These are phyloP conservation scores for Paramisgurnus dabryanus DNA, from an alignment of 2,113 vertebrate species.

Conservation along the genomic window DNA sequence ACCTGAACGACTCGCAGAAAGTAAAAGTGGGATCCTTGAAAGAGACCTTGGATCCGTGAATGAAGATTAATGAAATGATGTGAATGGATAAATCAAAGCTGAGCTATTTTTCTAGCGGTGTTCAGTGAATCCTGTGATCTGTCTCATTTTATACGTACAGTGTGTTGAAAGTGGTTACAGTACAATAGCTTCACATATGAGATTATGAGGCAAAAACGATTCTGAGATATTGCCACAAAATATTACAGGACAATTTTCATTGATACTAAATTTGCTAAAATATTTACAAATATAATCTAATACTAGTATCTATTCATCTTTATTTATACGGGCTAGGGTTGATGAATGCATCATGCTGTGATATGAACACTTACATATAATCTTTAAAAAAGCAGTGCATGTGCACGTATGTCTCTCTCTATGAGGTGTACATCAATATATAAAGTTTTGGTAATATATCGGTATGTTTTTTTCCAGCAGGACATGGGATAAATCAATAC, in stretches of 20 bases:
- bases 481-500: no score
- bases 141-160: constrained; percentile 20
- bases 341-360: no score
- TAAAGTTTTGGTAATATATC: no score
- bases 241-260: not conserved
- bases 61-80: constrained; percentile 52
- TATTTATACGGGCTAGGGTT: no score
- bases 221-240: not conserved
- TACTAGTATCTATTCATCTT: no score
- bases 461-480: no score
- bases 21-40: constrained; percentile 35
- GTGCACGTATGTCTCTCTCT: no score
- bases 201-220: not conserved
- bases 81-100: constrained; percentile 45
- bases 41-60: constrained; percentile 48
- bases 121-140: constrained; percentile 28
- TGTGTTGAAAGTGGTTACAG: constrained; percentile 30
- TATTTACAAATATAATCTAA: no score
- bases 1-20: constrained; percentile 48
- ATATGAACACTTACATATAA: no score
- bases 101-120: constrained; percentile 29
- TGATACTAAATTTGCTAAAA: no score
- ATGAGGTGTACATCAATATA: no score
- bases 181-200: constrained; percentile 15
- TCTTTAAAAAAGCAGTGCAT: no score